Conservation (phyloP, 2,797 vertebrate genomes). For the Semaprochilodus insignis region DNA sequence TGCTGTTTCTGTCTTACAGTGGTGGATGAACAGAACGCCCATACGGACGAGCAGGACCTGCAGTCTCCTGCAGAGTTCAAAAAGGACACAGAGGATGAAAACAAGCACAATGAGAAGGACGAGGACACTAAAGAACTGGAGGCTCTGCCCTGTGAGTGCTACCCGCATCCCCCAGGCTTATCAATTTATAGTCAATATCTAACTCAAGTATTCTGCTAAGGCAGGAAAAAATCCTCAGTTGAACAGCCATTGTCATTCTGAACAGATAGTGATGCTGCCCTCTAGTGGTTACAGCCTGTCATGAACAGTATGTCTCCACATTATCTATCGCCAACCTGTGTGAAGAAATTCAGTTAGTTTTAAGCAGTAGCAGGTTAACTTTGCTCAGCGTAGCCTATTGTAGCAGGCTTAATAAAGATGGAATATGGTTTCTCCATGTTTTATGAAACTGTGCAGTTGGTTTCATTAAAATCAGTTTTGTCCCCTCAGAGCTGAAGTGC, state of each 20-base stretch:
- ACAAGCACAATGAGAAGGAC: slow-evolving; percentile 90
- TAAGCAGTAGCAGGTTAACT: neutral
- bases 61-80: slow-evolving; percentile 83
- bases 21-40: slow-evolving; percentile 91
- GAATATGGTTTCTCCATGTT: neutral
- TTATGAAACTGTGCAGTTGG: neutral
- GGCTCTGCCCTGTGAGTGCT: slow-evolving; percentile 78
- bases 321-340: neutral
- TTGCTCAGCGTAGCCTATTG: neutral
- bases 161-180: neutral
- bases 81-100: slow-evolving; percentile 88
- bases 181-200: neutral
- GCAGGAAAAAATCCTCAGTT: neutral
- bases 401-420: neutral
- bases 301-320: neutral
- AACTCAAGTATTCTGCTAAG: neutral
- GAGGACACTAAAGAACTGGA: slow-evolving; percentile 91
- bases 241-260: neutral
- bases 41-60: slow-evolving; percentile 84
- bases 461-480: neutral
- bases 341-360: neutral
- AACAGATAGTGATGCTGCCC: slow-evolving; percentile 59
- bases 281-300: slow-evolving; percentile 64
- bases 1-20: slow-evolving; percentile 71
- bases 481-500: slow-evolving; percentile 36